Percentiles rank a stretch among this genome's conserved stretches.
Evolutionary conservation across 2,113 vertebrate species (phyloP).

Genomic region (Pavo muticus): DNA sequence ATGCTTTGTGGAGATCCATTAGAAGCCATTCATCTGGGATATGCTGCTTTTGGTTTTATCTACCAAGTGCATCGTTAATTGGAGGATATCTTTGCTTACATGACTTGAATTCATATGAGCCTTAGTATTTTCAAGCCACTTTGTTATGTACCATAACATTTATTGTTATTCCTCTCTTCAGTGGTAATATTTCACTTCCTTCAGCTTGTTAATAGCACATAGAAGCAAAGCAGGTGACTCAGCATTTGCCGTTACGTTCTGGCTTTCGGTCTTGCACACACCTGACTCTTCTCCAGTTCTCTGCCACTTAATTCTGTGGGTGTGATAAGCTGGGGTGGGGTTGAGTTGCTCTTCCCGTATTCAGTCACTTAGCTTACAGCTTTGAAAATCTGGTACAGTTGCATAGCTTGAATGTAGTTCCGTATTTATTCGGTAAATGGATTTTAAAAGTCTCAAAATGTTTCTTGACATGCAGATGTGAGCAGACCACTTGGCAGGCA

Average conservation of each 20-base stretch:
- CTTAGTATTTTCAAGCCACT: slow-evolving; percentile 38
- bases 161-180: background rate
- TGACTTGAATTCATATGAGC: slow-evolving; percentile 56
- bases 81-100: slow-evolving; percentile 22
- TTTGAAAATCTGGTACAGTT: background rate
- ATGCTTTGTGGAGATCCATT: slow-evolving; percentile 8
- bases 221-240: background rate
- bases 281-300: background rate
- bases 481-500: background rate
- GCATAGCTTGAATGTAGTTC: background rate
- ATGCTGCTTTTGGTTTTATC: slow-evolving; percentile 7
- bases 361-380: background rate
- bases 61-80: background rate
- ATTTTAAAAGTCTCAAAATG: background rate
- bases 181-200: background rate
- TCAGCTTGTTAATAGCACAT: background rate
- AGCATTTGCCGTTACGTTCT: background rate
- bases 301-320: background rate
- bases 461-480: background rate
- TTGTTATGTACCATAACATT: slow-evolving; percentile 46
- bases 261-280: background rate
- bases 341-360: background rate
- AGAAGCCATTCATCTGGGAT: slow-evolving; percentile 19
- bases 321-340: background rate
- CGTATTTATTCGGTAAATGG: background rate